A percentile compares a stretch with the other conserved stretches of the same genome.
phyloP scores from a whole-genome alignment of 2,888 invertebrate genomes.

The Lasioglossum malachurum region DNA sequence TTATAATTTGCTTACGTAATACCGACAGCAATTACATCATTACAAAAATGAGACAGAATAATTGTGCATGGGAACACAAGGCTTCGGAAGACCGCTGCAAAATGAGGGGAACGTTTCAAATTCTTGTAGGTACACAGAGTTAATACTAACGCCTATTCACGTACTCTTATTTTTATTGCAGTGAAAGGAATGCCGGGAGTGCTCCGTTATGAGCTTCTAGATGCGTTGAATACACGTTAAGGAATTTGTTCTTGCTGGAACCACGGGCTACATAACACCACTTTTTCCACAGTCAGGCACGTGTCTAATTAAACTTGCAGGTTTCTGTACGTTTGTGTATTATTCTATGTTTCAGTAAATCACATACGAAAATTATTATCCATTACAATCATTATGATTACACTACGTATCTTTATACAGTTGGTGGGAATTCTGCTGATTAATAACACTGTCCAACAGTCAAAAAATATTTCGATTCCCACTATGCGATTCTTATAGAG shows the following conservation, averaged over 20 bases:
- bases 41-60: background rate
- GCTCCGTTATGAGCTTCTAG: constrained; percentile 54
- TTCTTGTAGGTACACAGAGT: constrained; percentile 16
- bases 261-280: constrained; percentile 17
- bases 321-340: background rate
- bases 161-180: constrained; percentile 49
- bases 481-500: no score
- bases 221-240: constrained; percentile 39
- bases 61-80: background rate
- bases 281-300: constrained; percentile 5
- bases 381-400: no score
- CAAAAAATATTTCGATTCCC: no score
- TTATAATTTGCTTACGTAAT: background rate
- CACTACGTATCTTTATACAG: background rate
- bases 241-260: constrained; percentile 46
- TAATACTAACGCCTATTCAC: constrained; percentile 32
- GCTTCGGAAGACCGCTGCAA: background rate
- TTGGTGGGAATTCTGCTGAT: no score
- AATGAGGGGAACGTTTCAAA: constrained; percentile 17
- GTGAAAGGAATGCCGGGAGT: constrained; percentile 53
- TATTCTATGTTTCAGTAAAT: background rate
- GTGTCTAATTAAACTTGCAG: background rate
- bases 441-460: no score
- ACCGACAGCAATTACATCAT: background rate
- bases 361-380: background rate